Evolutionary conservation across 2,113 vertebrate species (phyloP).

Genomic region (Pteruthius melanotis): DNA sequence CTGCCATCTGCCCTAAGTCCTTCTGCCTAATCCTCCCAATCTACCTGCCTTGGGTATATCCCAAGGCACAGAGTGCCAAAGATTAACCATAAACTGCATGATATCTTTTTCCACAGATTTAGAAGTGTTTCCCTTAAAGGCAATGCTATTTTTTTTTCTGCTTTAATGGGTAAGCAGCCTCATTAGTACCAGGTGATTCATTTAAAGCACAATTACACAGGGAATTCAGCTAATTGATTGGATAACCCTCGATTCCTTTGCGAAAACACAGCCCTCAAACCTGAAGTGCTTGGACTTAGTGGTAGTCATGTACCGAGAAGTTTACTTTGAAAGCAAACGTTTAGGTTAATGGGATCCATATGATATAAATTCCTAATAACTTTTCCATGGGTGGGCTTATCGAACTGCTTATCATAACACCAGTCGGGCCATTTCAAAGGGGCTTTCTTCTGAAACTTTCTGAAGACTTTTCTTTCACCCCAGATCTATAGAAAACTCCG

Average conservation of each 20-base stretch:
- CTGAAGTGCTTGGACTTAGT: constrained; percentile 52
- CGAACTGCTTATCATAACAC: constrained; percentile 65
- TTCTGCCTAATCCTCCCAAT: neutral
- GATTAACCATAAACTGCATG: neutral
- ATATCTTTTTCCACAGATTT: neutral
- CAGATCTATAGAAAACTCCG: neutral
- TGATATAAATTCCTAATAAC: constrained; percentile 59
- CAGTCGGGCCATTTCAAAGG: constrained; percentile 62
- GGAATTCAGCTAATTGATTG: constrained; percentile 56
- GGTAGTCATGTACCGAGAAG: constrained; percentile 42
- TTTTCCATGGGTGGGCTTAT: constrained; percentile 74
- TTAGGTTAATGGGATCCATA: constrained; percentile 76
- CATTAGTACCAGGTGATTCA: constrained; percentile 60
- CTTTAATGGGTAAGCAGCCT: constrained; percentile 12
- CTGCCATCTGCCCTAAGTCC: neutral
- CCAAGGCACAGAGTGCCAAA: neutral
- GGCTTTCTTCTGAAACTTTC: constrained; percentile 3
- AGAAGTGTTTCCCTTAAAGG: neutral
- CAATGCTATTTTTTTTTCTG: neutral
- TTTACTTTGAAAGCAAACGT: constrained; percentile 64
- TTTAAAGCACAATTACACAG: constrained; percentile 60
- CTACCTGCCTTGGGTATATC: neutral
- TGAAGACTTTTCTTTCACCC: constrained; percentile 38
- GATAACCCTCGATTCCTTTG: constrained; percentile 65
- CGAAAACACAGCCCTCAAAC: constrained; percentile 58